These are phyloP conservation scores for Ophiodon elongatus DNA, from an alignment of 2,113 vertebrate genomes.

Conservation along the genomic window DNA sequence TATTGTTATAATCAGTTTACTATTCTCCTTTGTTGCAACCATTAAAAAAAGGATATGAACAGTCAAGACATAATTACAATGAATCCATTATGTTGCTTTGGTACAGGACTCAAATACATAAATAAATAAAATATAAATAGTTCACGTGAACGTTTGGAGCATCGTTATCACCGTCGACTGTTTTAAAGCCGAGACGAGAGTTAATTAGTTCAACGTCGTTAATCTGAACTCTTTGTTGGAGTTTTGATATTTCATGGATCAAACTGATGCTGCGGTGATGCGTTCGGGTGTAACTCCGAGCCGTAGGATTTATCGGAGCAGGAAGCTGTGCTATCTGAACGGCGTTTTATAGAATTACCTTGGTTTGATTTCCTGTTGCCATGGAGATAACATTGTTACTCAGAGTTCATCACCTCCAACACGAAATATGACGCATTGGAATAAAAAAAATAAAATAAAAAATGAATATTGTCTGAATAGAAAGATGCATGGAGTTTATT, in stretches of 20 bases:
- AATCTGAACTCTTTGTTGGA: not conserved
- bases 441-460: no score
- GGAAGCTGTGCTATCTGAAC: not conserved
- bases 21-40: not conserved
- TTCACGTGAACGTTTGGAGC: not conserved
- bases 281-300: not conserved
- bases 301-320: not conserved
- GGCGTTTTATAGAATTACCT: not conserved
- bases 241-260: no score
- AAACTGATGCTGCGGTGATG: not conserved
- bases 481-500: no score
- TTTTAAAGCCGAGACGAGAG: not conserved
- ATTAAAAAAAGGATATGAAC: not conserved
- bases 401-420: not conserved
- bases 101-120: not conserved
- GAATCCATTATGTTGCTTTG: not conserved
- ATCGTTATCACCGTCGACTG: not conserved
- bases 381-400: not conserved
- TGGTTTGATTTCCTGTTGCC: constrained; percentile 22
- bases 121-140: not conserved
- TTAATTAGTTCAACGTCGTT: not conserved
- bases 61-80: not conserved
- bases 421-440: not conserved
- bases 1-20: no score
- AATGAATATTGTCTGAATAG: no score